Base-by-base conservation (phyloP, 2,797 vertebrate species). In the Notolabrus celidotus region DNA sequence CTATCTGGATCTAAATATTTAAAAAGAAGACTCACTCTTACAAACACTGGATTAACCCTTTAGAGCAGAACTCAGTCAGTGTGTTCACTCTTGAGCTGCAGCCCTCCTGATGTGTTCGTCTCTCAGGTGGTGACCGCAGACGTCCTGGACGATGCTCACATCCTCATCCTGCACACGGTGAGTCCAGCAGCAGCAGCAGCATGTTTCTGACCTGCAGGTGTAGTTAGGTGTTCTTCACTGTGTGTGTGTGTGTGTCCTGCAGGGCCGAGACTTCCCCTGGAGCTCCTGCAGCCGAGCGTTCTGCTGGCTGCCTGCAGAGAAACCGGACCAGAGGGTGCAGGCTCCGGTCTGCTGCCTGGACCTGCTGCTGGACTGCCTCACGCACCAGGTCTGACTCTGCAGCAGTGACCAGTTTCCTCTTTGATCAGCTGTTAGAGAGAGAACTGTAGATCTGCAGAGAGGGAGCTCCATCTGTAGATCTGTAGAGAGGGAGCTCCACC, bases 181-280 rank as follows among this genome's bases (percentile, higher is more conserved):
- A 94, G 96, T 76, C 51, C 65, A 25, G 31, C 15, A 10, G 46
- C 19, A 23, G 25, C 14, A 9, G 1, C 9, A 14, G 39, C 46
- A 10, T 6, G 29, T 4, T 23, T 25, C 10, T 10, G 12, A 8
- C 20, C 20, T 22, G 3, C 19, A 8, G 9, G 14, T 8, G 7
- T 10, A 27, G 22, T 25, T 27, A 0, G 15, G 14, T 33, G 5
- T 14, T 23, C 17, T 17, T 54, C 6, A 15, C 10, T 20, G 3
- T 61, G 1, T 19, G 12, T 17, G 47, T 50, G 43, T 27, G 51
- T 60, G 12, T 29, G n/a, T 25, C 7, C 6, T 19, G 15, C 75
- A 98, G 98, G 97, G 97, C 14, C 92, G 96, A 0, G 96, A 97
- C 66, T 99, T 98, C 71, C 94, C 96, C 14, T 99, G 97, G 5